Evolutionary conservation across 2,797 vertebrate species (phyloP).

Genomic region (Danio aesculapii): DNA sequence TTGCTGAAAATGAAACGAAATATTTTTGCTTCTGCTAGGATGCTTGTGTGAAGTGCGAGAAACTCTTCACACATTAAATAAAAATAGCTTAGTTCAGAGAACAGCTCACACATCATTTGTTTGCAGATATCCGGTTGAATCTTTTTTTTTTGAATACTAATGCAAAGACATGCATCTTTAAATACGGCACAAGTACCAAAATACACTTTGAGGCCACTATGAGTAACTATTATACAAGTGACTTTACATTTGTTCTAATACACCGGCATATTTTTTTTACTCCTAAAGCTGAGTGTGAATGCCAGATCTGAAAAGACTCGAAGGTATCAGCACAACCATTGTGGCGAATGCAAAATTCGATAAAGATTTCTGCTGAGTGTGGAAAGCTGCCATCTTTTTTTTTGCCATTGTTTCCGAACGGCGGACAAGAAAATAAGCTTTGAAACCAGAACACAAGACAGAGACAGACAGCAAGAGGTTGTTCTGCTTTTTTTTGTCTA

Average conservation of each 20-base stretch:
- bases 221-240: neutral
- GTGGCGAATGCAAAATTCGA: slow-evolving; percentile 14
- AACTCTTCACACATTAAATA: neutral
- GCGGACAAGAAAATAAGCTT: slow-evolving; percentile 18
- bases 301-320: slow-evolving; percentile 25
- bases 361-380: slow-evolving; percentile 54
- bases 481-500: slow-evolving; percentile 27
- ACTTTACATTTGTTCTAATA: neutral
- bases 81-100: neutral
- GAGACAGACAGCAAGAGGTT: slow-evolving; percentile 51
- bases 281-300: slow-evolving; percentile 34
- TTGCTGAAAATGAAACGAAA: too few species aligned
- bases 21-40: too few species aligned
- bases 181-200: neutral
- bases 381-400: slow-evolving; percentile 31
- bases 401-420: slow-evolving; percentile 36
- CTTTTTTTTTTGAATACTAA: neutral
- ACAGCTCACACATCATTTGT: neutral
- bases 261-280: too few species aligned
- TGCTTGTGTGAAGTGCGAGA: too few species aligned
- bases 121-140: neutral
- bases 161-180: neutral
- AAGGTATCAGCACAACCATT: slow-evolving; percentile 51
- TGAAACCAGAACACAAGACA: slow-evolving; percentile 18
- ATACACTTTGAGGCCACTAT: neutral